Conservation (phyloP, 1,140 invertebrate species). For the Zaprionus gabonicus region DNA sequence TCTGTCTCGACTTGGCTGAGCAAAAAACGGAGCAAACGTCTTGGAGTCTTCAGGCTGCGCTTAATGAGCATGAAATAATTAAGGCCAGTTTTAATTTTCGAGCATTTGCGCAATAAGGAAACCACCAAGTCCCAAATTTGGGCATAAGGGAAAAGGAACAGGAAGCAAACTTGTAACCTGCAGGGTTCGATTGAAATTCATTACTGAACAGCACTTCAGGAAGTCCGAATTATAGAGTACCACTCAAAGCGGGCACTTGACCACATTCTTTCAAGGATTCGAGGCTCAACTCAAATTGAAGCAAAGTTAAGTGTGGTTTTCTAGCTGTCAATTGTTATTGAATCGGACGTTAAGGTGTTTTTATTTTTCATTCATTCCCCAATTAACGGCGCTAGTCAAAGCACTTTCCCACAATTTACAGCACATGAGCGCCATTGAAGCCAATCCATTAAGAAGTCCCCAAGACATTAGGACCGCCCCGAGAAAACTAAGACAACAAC, state of each 20-base stretch:
- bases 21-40: conserved; percentile 47
- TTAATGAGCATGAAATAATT: conserved; percentile 82
- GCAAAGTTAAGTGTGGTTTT: neutral
- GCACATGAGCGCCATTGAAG: conserved; percentile 44
- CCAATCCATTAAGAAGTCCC: conserved; percentile 71
- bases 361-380: conserved; percentile 23
- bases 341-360: conserved; percentile 9
- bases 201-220: neutral
- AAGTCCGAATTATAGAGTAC: neutral
- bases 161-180: neutral
- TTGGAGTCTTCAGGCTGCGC: conserved; percentile 33
- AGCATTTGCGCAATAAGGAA: conserved; percentile 61
- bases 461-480: conserved; percentile 24
- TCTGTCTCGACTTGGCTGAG: conserved; percentile 16
- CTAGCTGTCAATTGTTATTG: conserved; percentile 1
- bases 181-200: neutral
- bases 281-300: neutral
- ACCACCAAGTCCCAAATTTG: conserved; percentile 27
- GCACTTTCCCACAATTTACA: conserved; percentile 51
- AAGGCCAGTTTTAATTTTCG: conserved; percentile 71
- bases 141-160: conserved; percentile 24
- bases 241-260: neutral
- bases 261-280: conserved; percentile 20
- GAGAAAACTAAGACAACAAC: neutral
- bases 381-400: conserved; percentile 53